These are phyloP conservation scores for Mimumesa dahlbomi DNA, from an alignment of 2,888 invertebrate genomes.

Conservation along the genomic window DNA sequence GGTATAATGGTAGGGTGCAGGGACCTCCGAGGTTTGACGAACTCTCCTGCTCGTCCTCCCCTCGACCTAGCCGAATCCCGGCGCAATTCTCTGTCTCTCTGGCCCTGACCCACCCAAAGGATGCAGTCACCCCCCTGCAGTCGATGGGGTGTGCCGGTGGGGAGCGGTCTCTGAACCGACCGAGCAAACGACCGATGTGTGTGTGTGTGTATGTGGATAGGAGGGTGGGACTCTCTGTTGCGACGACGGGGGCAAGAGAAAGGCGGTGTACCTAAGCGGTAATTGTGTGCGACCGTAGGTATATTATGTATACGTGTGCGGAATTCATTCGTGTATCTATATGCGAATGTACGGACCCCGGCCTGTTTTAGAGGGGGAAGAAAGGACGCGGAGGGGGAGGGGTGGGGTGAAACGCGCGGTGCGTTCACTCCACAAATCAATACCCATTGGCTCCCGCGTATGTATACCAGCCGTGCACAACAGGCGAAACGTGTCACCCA, in stretches of 20 bases:
- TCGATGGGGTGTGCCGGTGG: constrained; percentile 52
- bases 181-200: constrained; percentile 20
- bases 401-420: constrained; percentile 30
- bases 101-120: constrained; percentile 79
- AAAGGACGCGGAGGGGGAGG: constrained; percentile 25
- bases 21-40: constrained; percentile 71
- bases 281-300: constrained; percentile 33
- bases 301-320: constrained; percentile 29
- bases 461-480: constrained; percentile 61
- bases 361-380: constrained; percentile 40
- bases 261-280: constrained; percentile 47
- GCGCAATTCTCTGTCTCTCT: constrained; percentile 60
- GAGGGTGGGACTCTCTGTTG: constrained; percentile 36
- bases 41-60: constrained; percentile 56
- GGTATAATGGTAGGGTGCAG: constrained; percentile 61
- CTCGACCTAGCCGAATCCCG: constrained; percentile 55
- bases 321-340: constrained; percentile 42
- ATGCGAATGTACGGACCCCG: constrained; percentile 20
- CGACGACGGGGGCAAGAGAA: constrained; percentile 22
- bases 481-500: constrained; percentile 77
- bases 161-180: constrained; percentile 57
- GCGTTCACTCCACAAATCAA: constrained; percentile 75
- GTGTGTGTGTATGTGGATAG: constrained; percentile 30
- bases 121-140: constrained; percentile 67
- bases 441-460: constrained; percentile 68